Base-by-base conservation (phyloP, 2,888 invertebrate genomes). In the Aphodius granarius region DNA sequence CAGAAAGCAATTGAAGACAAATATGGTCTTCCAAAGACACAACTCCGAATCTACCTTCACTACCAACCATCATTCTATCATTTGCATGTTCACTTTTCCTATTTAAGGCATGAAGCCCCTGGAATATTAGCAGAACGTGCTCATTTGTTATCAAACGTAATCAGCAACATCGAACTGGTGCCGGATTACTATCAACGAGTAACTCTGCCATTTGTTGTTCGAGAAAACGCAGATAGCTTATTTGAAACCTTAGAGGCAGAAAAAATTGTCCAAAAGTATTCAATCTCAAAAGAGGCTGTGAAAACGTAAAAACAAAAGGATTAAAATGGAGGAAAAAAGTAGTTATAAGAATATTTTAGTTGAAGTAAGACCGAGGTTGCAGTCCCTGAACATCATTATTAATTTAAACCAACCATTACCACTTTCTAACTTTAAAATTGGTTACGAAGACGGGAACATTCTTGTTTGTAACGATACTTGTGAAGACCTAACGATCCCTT, bases 31-130 rank as follows among this genome's bases (percentile, higher is more conserved):
- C 87, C 90, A 3, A 86, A 89, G 16, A 90, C 91, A 4, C 93
- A 95, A 83, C 86, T 98, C 21, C 90, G 97, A 20, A 91, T 95
- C 78, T 99, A 95, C 86, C 86, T 98, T 0, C 98, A 99, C 86
- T 99, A 99, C 87, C 98, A 97, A 83, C 99, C 99, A 0, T 96
- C 97, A 0, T 99, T 97, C 88, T 98, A 97, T 87, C 98, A 99
- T 85, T 89, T 99, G 0, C 99, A 99, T 86, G 91, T 99, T 0
- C 99, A 99, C 86, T 96, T 98, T 83, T 95, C 95, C 13, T 92
- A 92, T 75, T 85, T 98, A 2, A 90, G 91, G 68, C 93, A 93
- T 88, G 94, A 95, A 81, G 93, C 94, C 0, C 94, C 95, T 68
- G 94, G 97, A 23, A 94, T 94, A 82, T 91, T 92, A 87, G 92